phyloP scores from a whole-genome alignment of 2,888 invertebrate species.

The Erynnis tages region DNA sequence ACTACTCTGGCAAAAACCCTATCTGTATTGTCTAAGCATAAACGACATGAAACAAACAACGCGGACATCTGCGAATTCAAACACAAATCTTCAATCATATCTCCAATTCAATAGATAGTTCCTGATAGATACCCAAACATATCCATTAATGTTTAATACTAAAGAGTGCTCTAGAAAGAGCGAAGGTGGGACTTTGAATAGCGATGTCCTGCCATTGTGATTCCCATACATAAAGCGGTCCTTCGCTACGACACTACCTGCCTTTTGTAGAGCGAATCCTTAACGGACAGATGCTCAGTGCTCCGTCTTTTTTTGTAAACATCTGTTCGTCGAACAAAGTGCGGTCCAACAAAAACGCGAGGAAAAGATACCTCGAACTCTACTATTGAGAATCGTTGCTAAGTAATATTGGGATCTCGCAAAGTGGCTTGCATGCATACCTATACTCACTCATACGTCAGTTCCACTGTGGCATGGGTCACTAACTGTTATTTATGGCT shows the following conservation, averaged over 20 bases:
- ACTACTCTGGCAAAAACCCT: too few species aligned
- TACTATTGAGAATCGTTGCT: slow-evolving; percentile 33
- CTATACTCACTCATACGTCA: too few species aligned
- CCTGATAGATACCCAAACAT: slow-evolving; percentile 10
- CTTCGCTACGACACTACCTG: slow-evolving; percentile 40
- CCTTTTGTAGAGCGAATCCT: slow-evolving; percentile 43
- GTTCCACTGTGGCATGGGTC: too few species aligned
- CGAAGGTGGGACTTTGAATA: slow-evolving; percentile 35
- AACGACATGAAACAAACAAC: neutral
- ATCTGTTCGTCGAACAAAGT: slow-evolving; percentile 40
- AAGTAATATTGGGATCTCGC: too few species aligned
- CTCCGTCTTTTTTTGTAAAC: slow-evolving; percentile 40
- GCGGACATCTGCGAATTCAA: slow-evolving; percentile 12
- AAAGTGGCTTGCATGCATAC: too few species aligned
- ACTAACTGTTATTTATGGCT: too few species aligned
- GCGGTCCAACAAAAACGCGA: slow-evolving; percentile 32
- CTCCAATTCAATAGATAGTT: neutral
- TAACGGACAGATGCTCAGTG: slow-evolving; percentile 45
- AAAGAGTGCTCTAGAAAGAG: slow-evolving; percentile 17
- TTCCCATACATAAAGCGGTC: slow-evolving; percentile 36
- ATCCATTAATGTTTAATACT: slow-evolving; percentile 11
- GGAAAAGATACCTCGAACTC: slow-evolving; percentile 34
- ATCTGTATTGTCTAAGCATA: too few species aligned
- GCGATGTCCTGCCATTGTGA: slow-evolving; percentile 37
- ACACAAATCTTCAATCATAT: neutral